Evolutionary conservation across 2,888 invertebrate species (phyloP), one percentile per base, ranked within the genome.

Genomic region (Hartigia nigra): DNA sequence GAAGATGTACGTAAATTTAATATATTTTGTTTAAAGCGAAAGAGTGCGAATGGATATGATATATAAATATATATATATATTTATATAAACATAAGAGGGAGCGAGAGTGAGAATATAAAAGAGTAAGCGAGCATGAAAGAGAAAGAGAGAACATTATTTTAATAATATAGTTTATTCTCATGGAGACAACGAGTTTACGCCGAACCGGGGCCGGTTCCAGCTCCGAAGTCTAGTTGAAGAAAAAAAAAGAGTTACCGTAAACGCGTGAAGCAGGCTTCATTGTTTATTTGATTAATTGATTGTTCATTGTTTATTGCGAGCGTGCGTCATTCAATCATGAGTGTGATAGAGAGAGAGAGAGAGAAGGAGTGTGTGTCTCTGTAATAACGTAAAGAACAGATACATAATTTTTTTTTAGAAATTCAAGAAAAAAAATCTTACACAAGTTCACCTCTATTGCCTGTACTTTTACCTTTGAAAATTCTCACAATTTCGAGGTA

Each of bases 221-320:
- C 74, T 55, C 55, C 76, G 77, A 74, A 75, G 32, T 79, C 39
- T 78, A 69, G 69, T 75, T 76, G 1, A n/a, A n/a, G 34, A 70
- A 76, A 55, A 76, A 34, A 69, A 72, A 76, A 77, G 77, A 85
- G 84, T 86, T 86, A 85, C 83, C 86, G 80, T 85, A 78, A 81
- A 82, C 81, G 84, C 85, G 85, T 88, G 88, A 88, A 89, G 87
- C 86, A 85, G 88, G 88, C 87, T 88, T 88, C 88, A 86, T 87
- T 86, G 82, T 84, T 87, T 82, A 82, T 85, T 86, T 79, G 75
- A 77, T 79, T 78, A 84, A 84, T 86, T 84, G 83, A 86, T 84
- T 85, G 85, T 87, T 87, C 85, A 86, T 84, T 83, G 82, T 86
- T 86, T 55, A 55, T 55, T 55, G 55, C 14, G 23, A 23, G 55